A percentile compares a stretch with the other conserved stretches of the same genome.
phyloP scores from a whole-genome alignment of 2,797 vertebrate species.

The Sylvilagus floridanus region DNA sequence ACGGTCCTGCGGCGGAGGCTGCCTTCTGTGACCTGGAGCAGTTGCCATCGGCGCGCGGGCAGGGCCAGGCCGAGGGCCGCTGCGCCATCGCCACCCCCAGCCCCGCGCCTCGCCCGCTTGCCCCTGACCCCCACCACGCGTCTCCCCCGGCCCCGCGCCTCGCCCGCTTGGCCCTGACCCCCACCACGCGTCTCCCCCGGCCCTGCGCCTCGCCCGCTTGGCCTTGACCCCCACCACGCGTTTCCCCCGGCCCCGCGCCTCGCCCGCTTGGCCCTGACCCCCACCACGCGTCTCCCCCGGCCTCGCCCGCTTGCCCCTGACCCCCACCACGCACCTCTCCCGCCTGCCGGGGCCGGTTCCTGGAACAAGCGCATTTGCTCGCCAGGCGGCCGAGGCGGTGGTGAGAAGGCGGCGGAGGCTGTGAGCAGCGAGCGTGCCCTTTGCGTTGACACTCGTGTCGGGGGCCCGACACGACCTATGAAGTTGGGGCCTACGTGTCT shows the following conservation, averaged over 20 bases:
- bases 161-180: fast-evolving
- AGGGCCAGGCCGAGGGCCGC: fast-evolving
- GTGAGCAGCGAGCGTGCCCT: background rate
- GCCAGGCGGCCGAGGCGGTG: fast-evolving
- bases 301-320: fast-evolving
- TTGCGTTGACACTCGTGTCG: background rate
- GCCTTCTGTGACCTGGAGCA: fast-evolving
- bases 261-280: fast-evolving
- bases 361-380: background rate
- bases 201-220: no score
- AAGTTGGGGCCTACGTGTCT: background rate
- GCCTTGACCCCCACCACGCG: fast-evolving
- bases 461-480: background rate
- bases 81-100: fast-evolving
- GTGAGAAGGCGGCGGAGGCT: fast-evolving
- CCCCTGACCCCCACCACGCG: background rate
- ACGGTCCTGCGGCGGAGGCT: fast-evolving
- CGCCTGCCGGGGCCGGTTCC: background rate
- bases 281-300: background rate
- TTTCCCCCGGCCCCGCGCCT: no score
- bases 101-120: background rate
- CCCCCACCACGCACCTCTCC: background rate
- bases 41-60: background rate
- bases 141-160: no score
- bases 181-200: background rate